Evolutionary conservation across 2,888 invertebrate genomes (phyloP), one percentile per base, ranked within the genome.

Genomic region (Cheilosia soror): DNA sequence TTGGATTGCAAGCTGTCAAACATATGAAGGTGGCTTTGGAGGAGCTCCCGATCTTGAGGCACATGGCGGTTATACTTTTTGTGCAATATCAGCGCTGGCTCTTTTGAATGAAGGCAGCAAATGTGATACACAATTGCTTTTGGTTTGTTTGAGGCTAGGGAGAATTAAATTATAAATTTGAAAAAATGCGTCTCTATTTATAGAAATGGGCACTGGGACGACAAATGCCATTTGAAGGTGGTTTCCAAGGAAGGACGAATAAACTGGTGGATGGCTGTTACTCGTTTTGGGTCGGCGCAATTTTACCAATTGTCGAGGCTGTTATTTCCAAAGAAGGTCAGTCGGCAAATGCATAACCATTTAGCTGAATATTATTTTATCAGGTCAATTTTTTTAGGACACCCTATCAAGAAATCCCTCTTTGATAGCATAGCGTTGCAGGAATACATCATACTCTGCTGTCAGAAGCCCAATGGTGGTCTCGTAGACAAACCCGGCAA

Each of bases 11-110:
- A 95, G 96, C 88, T 99, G 99, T 93, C 99, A 99, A 93, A 98
- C 98, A 0, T 99, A 99, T 93, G 99, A 99, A 93, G 99, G 99
- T 53, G 99, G 99, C 0, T 99, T 99, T 93, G 97, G 96, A 47
- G 99, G 98, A 0, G 96, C 94, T 88, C 98, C 98, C 0, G 98
- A 97, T 7, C 95, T 98, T 94, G 99, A 99, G 93, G 99, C 99
- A 5, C 99, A 99, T 93, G 99, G 99, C 2, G 99, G 99, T n/a
- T 99, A 99, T 92, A 96, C 99, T 0, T 99, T 98, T 93, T 99
- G 99, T 94, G 99, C 97, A 0, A 94, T 99, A 85, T 98, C 99
- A 68, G 95, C 97, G 0, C 93, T 99, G 55, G 95, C 96, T 3
- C 93, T 99, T 80, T 93, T 99, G 0, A 89, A 91, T 80, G 90